phyloP scores from a whole-genome alignment of 53 echinoderm and acorn worm species.

The Temnopleurus reevesii region DNA sequence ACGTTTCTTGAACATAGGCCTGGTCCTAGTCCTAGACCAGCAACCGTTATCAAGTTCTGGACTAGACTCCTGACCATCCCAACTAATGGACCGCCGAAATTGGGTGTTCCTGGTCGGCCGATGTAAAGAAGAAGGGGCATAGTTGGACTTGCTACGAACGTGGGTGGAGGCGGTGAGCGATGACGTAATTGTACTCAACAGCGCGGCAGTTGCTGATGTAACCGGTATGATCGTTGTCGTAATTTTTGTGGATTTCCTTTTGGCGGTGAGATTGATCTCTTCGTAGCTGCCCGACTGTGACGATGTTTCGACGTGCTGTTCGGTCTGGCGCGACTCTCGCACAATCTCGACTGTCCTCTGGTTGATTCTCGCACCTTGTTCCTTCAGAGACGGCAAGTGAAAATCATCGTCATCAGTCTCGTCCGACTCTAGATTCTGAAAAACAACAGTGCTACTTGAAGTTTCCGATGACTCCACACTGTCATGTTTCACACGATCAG shows the following conservation, averaged over 20 bases:
- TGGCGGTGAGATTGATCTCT: not conserved
- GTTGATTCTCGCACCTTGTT: too few species aligned
- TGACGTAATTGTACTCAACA: not conserved
- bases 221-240: not conserved
- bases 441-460: not conserved
- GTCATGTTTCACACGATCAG: not conserved
- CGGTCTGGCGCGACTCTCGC: not conserved
- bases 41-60: not conserved
- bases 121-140: not conserved
- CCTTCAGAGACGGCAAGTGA: not conserved
- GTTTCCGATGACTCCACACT: not conserved
- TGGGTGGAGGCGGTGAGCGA: not conserved
- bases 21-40: not conserved
- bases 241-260: not conserved
- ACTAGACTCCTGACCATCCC: constrained; percentile 49
- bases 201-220: not conserved
- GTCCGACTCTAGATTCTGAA: not conserved
- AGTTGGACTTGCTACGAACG: not conserved
- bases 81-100: constrained; percentile 11
- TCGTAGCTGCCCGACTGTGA: not conserved
- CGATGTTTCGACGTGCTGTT: not conserved
- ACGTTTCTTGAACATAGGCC: not conserved
- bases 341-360: not conserved
- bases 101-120: not conserved
- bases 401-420: not conserved